Percentiles rank a stretch among this genome's conserved stretches.
Conservation (phyloP, 2,113 vertebrate genomes). For the Chaetodon trifascialis region DNA sequence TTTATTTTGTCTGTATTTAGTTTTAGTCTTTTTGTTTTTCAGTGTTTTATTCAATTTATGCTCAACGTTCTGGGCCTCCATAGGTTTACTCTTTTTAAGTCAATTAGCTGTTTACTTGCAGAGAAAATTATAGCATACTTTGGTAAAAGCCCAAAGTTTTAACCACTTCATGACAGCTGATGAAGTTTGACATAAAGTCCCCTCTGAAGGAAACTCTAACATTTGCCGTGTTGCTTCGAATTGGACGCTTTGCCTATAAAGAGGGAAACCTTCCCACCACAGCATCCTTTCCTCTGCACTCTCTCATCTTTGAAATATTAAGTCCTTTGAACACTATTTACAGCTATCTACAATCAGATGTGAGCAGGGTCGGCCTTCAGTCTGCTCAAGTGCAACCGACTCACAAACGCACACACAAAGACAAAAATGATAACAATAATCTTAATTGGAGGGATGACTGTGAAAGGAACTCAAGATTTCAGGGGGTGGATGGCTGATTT, state of each 20-base stretch:
- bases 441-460: neutral
- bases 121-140: slow-evolving; percentile 5
- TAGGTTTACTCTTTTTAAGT: neutral
- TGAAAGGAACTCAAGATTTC: slow-evolving; percentile 20
- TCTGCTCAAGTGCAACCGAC: slow-evolving; percentile 41
- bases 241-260: slow-evolving; percentile 19
- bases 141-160: slow-evolving; percentile 5
- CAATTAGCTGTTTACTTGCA: slow-evolving; percentile 7
- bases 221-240: slow-evolving; percentile 10
- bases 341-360: slow-evolving; percentile 73
- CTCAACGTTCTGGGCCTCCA: slow-evolving; percentile 26
- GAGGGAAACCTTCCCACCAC: slow-evolving; percentile 29
- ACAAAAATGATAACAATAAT: neutral
- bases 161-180: slow-evolving; percentile 6
- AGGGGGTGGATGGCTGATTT: slow-evolving; percentile 4
- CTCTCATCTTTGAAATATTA: slow-evolving; percentile 46
- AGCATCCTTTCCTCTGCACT: slow-evolving; percentile 36
- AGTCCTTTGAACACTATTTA: slow-evolving; percentile 73
- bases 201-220: neutral
- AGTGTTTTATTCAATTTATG: neutral
- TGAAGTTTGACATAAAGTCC: neutral
- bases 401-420: slow-evolving; percentile 1
- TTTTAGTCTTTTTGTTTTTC: slow-evolving; percentile 5
- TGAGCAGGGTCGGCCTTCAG: slow-evolving; percentile 48
- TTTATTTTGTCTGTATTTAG: neutral